These are phyloP conservation scores for Ia io DNA, from an alignment of 2,113 vertebrate genomes.

Conservation along the genomic window DNA sequence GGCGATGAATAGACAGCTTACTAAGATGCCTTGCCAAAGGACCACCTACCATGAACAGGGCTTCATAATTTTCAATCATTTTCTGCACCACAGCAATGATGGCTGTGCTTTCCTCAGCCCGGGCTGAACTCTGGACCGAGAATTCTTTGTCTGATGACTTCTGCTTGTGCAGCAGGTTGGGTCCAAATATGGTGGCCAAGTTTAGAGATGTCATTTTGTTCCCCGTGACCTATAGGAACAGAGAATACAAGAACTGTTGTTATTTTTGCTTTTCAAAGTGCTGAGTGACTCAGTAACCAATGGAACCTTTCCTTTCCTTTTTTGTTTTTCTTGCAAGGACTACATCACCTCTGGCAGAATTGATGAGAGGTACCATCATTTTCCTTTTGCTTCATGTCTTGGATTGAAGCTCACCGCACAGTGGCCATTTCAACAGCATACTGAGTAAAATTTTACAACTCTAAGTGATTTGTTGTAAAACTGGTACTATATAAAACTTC, in stretches of 20 bases:
- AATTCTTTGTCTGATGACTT: slow-evolving; percentile 98
- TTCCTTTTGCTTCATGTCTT: slow-evolving; percentile 26
- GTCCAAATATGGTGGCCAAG: slow-evolving; percentile 97
- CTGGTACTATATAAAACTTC: not conserved
- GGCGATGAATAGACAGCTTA: not conserved
- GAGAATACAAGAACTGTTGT: slow-evolving; percentile 42
- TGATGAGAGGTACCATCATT: not conserved
- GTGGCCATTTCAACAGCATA: not conserved
- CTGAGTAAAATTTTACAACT: not conserved
- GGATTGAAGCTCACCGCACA: not conserved
- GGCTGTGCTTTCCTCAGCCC: slow-evolving; percentile 94
- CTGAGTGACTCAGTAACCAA: not conserved
- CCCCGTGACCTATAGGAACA: slow-evolving; percentile 88
- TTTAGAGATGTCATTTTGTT: slow-evolving; percentile 99
- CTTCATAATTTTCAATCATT: slow-evolving; percentile 92
- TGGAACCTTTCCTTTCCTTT: not conserved
- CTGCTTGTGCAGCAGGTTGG: slow-evolving; percentile 95
- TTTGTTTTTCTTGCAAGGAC: not conserved
- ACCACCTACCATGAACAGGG: slow-evolving; percentile 92
- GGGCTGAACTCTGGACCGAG: slow-evolving; percentile 93
- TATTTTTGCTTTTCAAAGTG: slow-evolving; percentile 25
- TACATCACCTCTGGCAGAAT: not conserved
- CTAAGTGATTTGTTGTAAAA: not conserved
- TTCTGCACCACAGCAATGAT: slow-evolving; percentile 94
- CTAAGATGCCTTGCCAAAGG: not conserved